Base-by-base conservation (phyloP, 2,797 vertebrate species). In the Sphaeramia orbicularis region DNA sequence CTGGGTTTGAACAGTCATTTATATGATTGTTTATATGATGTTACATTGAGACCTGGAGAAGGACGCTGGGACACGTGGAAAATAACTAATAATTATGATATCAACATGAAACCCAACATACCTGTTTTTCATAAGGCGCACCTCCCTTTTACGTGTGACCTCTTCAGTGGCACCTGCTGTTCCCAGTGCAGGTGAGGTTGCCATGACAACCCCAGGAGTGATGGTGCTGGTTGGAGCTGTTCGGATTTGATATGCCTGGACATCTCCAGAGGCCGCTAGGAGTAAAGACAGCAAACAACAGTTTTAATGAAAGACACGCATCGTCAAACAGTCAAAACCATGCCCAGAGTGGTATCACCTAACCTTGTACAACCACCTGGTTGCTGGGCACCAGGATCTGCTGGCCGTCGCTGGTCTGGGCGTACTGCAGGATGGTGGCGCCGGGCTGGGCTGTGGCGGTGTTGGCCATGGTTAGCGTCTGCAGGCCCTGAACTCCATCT, bases 111-210 rank as follows among this genome's bases (percentile, higher is more conserved):
- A 1, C 47, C 3, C 21, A 4, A 24, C 56, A 0, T 75, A 97
- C 98, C 98, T 98, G 95, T 99, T 99, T 86, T 99, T 99, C 97
- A 99, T 99, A 36, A 99, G 95, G 51, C 98, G 96, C 58, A 99
- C 97, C 90, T 99, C 98, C 68, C 98, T 94, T 91, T 99, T 99
- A 51, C 98, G 96, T 0, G 98, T 98, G 1, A 96, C 97, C 77
- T 99, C 98, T 81, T 98, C 98, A 0, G 98, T 95, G 15, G 92
- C 96, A 66, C 97, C 97, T 7, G 81, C 82, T 16, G 94, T 90
- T 0, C 97, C 95, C 51, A 99, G 90, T 35, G 95, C 95, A 5
- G 98, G 97, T 0, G 97, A 99, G 1, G 98, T 97, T 0, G 97
- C 94, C 97, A 99, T 99, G 61, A 99, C 98, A 1, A 99, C 96